These are phyloP conservation scores for Thymelicus sylvestris DNA, from an alignment of 2,888 invertebrate genomes.

Conservation along the genomic window DNA sequence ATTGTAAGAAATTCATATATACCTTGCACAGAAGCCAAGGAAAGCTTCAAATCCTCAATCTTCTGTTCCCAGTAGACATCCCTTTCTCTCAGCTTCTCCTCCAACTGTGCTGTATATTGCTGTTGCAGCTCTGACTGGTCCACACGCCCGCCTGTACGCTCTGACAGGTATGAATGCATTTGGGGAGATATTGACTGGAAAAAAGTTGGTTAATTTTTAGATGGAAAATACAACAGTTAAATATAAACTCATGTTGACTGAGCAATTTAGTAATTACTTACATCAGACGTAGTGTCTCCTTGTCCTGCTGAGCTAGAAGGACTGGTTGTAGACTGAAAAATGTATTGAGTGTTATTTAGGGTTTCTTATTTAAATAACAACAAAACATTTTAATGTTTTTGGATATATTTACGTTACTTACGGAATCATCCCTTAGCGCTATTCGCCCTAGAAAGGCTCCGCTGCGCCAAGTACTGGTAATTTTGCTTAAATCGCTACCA, in stretches of 20 bases:
- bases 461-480: conserved; percentile 78
- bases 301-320: conserved; percentile 75
- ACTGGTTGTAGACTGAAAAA: conserved; percentile 73
- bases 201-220: conserved; percentile 39
- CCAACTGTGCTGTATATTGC: conserved; percentile 85
- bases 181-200: conserved; percentile 78
- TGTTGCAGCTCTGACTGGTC: conserved; percentile 78
- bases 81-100: conserved; percentile 86
- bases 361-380: not conserved
- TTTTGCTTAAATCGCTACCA: conserved; percentile 89
- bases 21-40: conserved; percentile 88
- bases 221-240: not conserved
- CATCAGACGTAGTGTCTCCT: conserved; percentile 74
- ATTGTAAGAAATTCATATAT: conserved; percentile 39
- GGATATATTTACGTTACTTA: conserved; percentile 50
- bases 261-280: conserved; percentile 50
- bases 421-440: conserved; percentile 78
- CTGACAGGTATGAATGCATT: conserved; percentile 73
- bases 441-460: conserved; percentile 81
- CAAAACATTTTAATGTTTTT: not conserved
- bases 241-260: not conserved
- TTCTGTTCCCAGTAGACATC: conserved; percentile 86
- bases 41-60: conserved; percentile 84
- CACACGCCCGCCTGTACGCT: conserved; percentile 71
- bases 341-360: conserved; percentile 13